Conservation (phyloP, 2,113 vertebrate species). For the Pseudorectes ferrugineus region DNA sequence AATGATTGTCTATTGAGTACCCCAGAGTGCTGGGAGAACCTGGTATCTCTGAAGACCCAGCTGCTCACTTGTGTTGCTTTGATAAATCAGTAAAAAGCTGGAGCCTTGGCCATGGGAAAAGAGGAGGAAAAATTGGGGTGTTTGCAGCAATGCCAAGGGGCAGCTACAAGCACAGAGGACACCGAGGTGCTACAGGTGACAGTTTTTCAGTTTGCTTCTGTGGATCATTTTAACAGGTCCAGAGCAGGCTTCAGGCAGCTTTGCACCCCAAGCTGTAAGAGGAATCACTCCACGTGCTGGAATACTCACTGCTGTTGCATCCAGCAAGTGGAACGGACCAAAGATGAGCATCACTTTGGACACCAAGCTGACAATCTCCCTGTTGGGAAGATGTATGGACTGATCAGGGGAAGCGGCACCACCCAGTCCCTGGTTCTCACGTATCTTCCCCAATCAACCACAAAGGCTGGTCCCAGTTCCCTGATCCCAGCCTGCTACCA, state of each 20-base stretch:
- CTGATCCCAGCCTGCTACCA: background rate
- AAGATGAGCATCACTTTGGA: constrained; percentile 68
- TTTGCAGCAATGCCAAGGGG: background rate
- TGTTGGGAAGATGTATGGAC: constrained; percentile 3
- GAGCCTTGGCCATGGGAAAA: background rate
- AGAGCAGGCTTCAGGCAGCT: background rate
- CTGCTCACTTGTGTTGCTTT: background rate
- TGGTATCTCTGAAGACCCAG: background rate
- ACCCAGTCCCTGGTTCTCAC: background rate
- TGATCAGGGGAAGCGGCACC: background rate
- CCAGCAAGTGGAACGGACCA: constrained; percentile 62
- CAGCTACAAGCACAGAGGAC: background rate
- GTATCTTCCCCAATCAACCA: background rate
- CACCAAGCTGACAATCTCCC: constrained; percentile 60
- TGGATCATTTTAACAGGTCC: background rate
- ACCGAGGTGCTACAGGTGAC: background rate
- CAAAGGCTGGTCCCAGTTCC: background rate
- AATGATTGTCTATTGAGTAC: background rate
- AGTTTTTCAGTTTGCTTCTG: background rate
- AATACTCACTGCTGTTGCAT: constrained; percentile 71
- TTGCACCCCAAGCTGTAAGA: background rate
- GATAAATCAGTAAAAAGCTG: background rate
- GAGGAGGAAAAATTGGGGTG: background rate
- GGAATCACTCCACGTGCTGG: rapidly evolving
- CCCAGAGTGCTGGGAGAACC: background rate